These are phyloP conservation scores for Catocala fraxini DNA, from an alignment of 2,888 invertebrate genomes.

Conservation along the genomic window DNA sequence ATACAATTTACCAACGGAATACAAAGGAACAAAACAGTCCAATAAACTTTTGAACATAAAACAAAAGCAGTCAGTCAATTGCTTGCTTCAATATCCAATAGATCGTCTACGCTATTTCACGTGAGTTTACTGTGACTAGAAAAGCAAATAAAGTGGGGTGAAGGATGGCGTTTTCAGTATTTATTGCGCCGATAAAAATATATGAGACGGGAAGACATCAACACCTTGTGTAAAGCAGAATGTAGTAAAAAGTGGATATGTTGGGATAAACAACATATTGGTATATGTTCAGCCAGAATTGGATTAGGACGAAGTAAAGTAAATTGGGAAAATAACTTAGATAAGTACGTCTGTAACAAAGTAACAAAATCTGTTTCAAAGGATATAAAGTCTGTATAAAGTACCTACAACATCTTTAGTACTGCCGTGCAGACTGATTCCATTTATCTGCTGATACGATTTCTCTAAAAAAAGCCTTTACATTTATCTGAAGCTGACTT, in stretches of 20 bases:
- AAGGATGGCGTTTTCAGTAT: slow-evolving; percentile 21
- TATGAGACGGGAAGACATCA: slow-evolving; percentile 21
- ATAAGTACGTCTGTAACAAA: neutral
- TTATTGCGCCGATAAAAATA: slow-evolving; percentile 36
- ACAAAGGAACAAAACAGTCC: slow-evolving; percentile 5
- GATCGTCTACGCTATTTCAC: neutral
- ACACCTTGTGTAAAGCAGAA: slow-evolving; percentile 25
- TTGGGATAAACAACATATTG: neutral
- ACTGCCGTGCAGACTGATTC: too few relatives aligned
- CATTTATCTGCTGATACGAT: too few relatives aligned
- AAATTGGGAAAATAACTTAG: neutral
- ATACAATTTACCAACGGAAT: neutral
- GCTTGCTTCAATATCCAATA: neutral
- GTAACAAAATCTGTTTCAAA: neutral
- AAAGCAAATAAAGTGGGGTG: slow-evolving; percentile 16
- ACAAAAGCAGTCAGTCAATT: slow-evolving; percentile 3
- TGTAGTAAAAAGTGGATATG: neutral
- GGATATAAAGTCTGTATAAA: neutral
- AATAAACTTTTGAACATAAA: slow-evolving; percentile 15
- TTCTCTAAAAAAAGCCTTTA: too few relatives aligned
- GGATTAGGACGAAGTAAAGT: neutral
- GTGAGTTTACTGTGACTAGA: neutral
- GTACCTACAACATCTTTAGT: too few relatives aligned
- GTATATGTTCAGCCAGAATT: slow-evolving; percentile 2
- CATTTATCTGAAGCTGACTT: too few relatives aligned